phyloP scores from a whole-genome alignment of 2,888 invertebrate species.

The Oscheius myriophilus region DNA sequence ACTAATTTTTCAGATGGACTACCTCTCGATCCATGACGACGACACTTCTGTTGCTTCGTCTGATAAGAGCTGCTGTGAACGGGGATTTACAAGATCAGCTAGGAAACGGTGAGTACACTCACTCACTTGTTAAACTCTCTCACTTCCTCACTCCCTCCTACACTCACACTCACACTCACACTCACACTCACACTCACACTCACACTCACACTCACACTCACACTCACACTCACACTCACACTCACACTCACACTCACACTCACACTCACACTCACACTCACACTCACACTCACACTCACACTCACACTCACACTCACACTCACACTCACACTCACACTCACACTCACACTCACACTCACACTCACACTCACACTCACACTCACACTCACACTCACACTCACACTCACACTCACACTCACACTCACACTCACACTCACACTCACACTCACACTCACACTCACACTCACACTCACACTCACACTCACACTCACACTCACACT shows the following conservation, averaged over 20 bases:
- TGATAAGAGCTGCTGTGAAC: slow-evolving; percentile 41
- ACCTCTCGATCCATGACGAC: slow-evolving; percentile 56
- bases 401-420: too few relatives aligned
- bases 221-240: too few relatives aligned
- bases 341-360: slow-evolving; percentile 17
- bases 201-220: too few relatives aligned
- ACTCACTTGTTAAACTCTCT: not conserved
- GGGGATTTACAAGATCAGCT: slow-evolving; percentile 39
- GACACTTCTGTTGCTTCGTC: slow-evolving; percentile 50
- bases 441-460: too few relatives aligned
- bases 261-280: too few relatives aligned
- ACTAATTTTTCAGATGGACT: slow-evolving; percentile 59
- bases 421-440: too few relatives aligned
- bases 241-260: too few relatives aligned
- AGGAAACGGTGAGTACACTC: slow-evolving; percentile 36
- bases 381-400: slow-evolving; percentile 12
- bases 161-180: slow-evolving; percentile 11
- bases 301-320: too few relatives aligned
- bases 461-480: not conserved
- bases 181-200: not conserved
- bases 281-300: too few relatives aligned
- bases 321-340: not conserved
- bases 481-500: slow-evolving; percentile 11
- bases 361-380: slow-evolving; percentile 28
- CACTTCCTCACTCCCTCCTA: slow-evolving; percentile 22